A percentile compares a stretch with the other conserved stretches of the same genome.
Conservation (phyloP, 2,888 invertebrate genomes). For the Drosophila prolongata region DNA sequence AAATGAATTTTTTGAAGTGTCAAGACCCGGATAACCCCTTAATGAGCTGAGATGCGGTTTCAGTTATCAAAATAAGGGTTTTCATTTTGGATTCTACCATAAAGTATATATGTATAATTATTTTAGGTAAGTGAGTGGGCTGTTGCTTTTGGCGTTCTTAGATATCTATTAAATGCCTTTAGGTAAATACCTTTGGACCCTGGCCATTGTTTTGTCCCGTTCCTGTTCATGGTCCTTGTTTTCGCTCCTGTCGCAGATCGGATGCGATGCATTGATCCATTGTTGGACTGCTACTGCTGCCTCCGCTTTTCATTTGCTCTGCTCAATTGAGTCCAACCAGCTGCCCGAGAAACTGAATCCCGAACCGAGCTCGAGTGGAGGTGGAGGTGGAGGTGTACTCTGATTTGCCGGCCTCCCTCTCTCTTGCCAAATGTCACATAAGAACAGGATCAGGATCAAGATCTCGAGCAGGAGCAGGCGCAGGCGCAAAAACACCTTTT, state of each 20-base stretch:
- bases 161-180: constrained; percentile 62
- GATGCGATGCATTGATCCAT: constrained; percentile 15
- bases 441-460: constrained; percentile 28
- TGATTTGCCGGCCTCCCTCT: constrained; percentile 46
- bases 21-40: too few species aligned
- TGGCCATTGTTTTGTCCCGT: constrained; percentile 40
- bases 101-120: too few species aligned
- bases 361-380: not conserved
- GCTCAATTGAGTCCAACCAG: constrained; percentile 32
- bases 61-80: too few species aligned
- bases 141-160: constrained; percentile 4
- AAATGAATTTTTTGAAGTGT: too few species aligned
- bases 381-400: constrained; percentile 42
- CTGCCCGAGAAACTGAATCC: constrained; percentile 26
- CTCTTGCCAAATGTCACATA: constrained; percentile 59
- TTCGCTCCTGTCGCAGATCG: constrained; percentile 12
- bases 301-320: constrained; percentile 5
- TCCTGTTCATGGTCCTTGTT: not conserved
- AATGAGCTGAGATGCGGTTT: too few species aligned
- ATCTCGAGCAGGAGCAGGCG: constrained; percentile 4
- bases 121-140: too few species aligned
- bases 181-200: constrained; percentile 15
- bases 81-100: too few species aligned
- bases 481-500: constrained; percentile 40
- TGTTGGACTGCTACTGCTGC: constrained; percentile 8